Evolutionary conservation across 2,113 vertebrate genomes (phyloP), one percentile per base, ranked within the genome.

Genomic region (Daubentonia madagascariensis): DNA sequence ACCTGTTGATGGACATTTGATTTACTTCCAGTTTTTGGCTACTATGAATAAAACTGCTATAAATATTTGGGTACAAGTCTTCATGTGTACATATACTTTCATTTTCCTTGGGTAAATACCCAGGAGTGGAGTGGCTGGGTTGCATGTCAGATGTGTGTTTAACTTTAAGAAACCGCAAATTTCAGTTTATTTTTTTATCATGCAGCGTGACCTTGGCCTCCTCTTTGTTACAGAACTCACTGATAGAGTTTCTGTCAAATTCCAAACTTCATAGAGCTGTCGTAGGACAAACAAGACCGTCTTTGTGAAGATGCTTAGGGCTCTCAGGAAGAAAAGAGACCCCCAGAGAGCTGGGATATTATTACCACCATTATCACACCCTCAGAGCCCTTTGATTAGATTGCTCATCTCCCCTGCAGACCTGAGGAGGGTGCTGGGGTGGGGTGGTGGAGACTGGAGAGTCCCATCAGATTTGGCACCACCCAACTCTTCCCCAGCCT

Each of bases 101-200:
- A 65, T 76, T 95, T 93, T 80, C 85, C 59, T 79, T 76, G 57
- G 63, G 32, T 89, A 43, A 85, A 35, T n/a, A 67, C 43, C 23
- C 25, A 54, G 72, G 63, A 35, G 20, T 87, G 54, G 22, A 43
- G 52, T 6, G 22, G 8, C 18, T 68, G 30, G 85, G 16, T 63
- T 76, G 32, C 45, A 30, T 48, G 32, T 43, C 68, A 76, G 45
- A 48, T 81, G 6, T n/a, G 9, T 54, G 23, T 76, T 89, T 85
- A 78, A 85, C 25, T 54, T 94, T 72, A 83, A 68, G 50, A 95
- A 95, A 45, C 50, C 91, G 80, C 4, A 81, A 22, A 5, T 63
- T 87, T 35, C 35, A 59, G 35, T 37, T 35, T 30, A 23, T 70
- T 83, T 70, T 65, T 35, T 12, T 70, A 73, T 23, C 28, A 14